Base-by-base conservation (phyloP, 2,113 vertebrate species). In the Brachypteracias leptosomus region DNA sequence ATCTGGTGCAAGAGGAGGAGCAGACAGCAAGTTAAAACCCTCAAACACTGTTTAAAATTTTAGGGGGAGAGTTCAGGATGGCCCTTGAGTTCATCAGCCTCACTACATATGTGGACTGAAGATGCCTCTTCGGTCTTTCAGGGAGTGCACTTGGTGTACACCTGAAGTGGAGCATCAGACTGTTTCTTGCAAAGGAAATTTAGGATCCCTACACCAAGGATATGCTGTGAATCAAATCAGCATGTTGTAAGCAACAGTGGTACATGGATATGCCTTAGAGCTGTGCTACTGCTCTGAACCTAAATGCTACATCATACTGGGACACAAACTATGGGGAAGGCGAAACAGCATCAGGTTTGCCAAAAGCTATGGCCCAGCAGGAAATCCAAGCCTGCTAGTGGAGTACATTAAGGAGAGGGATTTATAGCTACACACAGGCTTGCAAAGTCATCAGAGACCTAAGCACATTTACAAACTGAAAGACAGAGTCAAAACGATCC, bases 191-290 rank as follows among this genome's bases (percentile, higher is more conserved):
- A 65, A 65, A 46, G 26, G 44, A 68, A 46, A 24, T 67, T 55
- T 13, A 29, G 47, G 58, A 35, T 65, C 25, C 10, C 24, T 25
- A 15, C 17, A 55, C 42, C 52, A 63, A 58, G 29, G 47, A 79
- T 21, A 38, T 1, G 2, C 57, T 58, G 79, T 16, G 19, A 72
- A 15, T 31, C 62, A 54, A 88, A 82, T 24, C 3, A 1, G 8
- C 29, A 10, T 4, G 40, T 16, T 7, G 0, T 10, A 29, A 2
- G 0, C 2, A 22, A 59, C 13, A 31, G 17, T 33, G 15, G 29
- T 18, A 29, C 26, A 44, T 49, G 16, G 25, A 63, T 33, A 42
- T 72, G 35, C 44, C 74, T 25, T 59, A 44, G 18, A 54, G 46
- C 13, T 3, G 3, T 6, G 7, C 51, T 46, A 24, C 38, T 19